Base-by-base conservation (phyloP, 1,140 invertebrate species). In the Adoxophyes honmai region DNA sequence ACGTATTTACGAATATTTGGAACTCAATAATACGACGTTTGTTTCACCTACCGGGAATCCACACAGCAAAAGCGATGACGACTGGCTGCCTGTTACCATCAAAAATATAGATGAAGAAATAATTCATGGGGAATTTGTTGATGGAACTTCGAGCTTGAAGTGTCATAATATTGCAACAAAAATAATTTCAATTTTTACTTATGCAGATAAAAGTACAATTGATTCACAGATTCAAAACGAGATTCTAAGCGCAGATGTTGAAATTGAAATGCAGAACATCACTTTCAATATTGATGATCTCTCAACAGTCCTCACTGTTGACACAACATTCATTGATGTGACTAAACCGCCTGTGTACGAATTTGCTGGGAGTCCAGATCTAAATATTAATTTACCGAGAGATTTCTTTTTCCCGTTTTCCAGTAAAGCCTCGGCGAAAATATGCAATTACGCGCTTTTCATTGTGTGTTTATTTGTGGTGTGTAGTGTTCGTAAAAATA, bases 21-120 rank as follows among this genome's bases (percentile, higher is more conserved):
- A 56, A 36, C 54, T 81, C n/a, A 59, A 62, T 34, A 54, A 60
- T 0, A 66, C 62, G 44, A 56, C 75, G 38, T 68, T 64, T 28
- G 57, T 86, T 8, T 83, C 82, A 13, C 75, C 78, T 0, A 71
- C 66, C 54, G 83, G 83, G 1, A 80, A 86, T 52, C 81, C 83
- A 10, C 35, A 60, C 15, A 58, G 63, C 18, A 9, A 73, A 10
- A 55, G 52, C 5, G 80, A 81, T 58, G 53, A 73, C 0, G 59
- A 75, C 6, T 88, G 85, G 85, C 48, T 86, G 14, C 53, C 59
- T 10, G 11, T 78, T 21, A 18, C 54, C 42, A 48, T 54, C 15
- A 59, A 66, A 14, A 42, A 33, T 4, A 3, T 33, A 14, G 35
- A 70, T 33, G 33, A 61, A 52, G 37, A 51, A 13, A n/a, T 62